These are phyloP conservation scores for Melolontha melolontha DNA, from an alignment of 2,888 invertebrate genomes.

Conservation along the genomic window DNA sequence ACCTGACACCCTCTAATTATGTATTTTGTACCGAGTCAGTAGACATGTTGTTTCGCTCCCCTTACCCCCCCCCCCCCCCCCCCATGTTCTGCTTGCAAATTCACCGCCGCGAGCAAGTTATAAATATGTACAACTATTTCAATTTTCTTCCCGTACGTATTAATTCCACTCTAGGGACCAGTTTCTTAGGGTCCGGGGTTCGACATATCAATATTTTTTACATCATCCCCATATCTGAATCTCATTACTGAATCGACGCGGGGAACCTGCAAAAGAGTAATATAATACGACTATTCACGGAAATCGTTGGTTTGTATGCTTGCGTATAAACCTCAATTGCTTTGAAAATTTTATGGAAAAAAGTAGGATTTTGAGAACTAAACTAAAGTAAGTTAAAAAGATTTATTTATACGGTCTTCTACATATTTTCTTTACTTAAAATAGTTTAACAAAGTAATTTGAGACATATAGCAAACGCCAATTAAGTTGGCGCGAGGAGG, in stretches of 20 bases:
- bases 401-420: no score
- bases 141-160: constrained; percentile 42
- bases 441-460: no score
- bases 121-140: constrained; percentile 52
- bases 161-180: constrained; percentile 46
- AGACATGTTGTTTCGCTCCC: constrained; percentile 55
- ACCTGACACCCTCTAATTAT: constrained; percentile 65
- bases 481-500: no score
- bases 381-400: no score
- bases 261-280: no score
- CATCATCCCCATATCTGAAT: constrained; percentile 17
- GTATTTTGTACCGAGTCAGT: constrained; percentile 61
- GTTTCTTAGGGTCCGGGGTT: constrained; percentile 40
- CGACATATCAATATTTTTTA: constrained; percentile 23
- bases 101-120: constrained; percentile 37
- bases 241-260: constrained; percentile 3
- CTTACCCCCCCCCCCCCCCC: background rate
- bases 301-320: no score
- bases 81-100: constrained; percentile 3
- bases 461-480: no score
- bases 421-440: no score
- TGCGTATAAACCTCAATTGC: no score
- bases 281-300: no score
- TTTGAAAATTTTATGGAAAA: no score
- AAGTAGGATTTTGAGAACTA: no score